Evolutionary conservation across 2,113 vertebrate species (phyloP).

Genomic region (Salminus brasiliensis): DNA sequence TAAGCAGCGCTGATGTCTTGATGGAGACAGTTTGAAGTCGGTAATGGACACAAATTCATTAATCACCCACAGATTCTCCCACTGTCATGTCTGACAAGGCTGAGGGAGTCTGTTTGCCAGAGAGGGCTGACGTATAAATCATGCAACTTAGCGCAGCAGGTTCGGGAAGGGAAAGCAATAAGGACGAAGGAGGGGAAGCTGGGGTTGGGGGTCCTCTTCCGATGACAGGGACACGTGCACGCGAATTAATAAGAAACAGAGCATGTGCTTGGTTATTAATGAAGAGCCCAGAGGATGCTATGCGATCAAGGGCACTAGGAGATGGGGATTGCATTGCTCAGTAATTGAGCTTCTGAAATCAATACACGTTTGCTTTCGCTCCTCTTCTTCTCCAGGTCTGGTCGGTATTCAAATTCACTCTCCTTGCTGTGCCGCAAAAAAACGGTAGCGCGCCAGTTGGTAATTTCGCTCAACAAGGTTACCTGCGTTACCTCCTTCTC

Average conservation of each 20-base stretch:
- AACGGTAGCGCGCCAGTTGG: not conserved
- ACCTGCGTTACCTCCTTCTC: constrained; percentile 14
- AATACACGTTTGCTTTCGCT: constrained; percentile 37
- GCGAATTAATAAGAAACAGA: constrained; percentile 60
- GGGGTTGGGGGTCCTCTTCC: constrained; percentile 43
- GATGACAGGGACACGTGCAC: constrained; percentile 44
- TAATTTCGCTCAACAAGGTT: constrained; percentile 28
- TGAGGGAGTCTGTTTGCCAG: constrained; percentile 50
- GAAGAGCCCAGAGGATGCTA: constrained; percentile 51
- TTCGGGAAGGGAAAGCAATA: constrained; percentile 46
- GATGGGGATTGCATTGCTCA: constrained; percentile 37
- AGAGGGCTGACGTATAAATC: constrained; percentile 55
- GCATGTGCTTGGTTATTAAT: constrained; percentile 58
- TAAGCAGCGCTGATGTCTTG: constrained; percentile 32
- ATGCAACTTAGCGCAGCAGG: constrained; percentile 60
- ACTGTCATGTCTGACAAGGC: constrained; percentile 52
- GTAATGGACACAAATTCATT: constrained; percentile 58
- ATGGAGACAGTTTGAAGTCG: constrained; percentile 54
- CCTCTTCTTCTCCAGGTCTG: constrained; percentile 2
- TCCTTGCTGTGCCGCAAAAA: constrained; percentile 8
- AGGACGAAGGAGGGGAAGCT: constrained; percentile 32
- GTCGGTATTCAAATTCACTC: constrained; percentile 35
- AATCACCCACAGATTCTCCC: constrained; percentile 58
- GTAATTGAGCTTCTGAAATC: constrained; percentile 62
- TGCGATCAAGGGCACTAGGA: constrained; percentile 52